A percentile compares a stretch with the other conserved stretches of the same genome.
phyloP scores from a whole-genome alignment of 1,140 invertebrate species.

The Sitophilus oryzae region DNA sequence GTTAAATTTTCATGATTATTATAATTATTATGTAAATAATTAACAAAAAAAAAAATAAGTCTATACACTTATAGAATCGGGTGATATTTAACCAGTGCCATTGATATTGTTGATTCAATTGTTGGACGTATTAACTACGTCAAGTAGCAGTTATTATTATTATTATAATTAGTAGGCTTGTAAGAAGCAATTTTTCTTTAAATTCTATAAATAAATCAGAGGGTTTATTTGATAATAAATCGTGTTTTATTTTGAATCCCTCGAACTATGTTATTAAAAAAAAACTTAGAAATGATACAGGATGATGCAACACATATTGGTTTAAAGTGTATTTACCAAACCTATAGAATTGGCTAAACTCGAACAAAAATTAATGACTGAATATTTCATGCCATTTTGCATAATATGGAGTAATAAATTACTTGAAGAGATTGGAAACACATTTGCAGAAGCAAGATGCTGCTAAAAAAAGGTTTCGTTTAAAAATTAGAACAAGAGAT shows the following conservation, averaged over 20 bases:
- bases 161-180: slow-evolving; percentile 42
- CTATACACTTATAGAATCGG: slow-evolving; percentile 45
- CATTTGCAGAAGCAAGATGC: too few relatives aligned
- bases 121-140: slow-evolving; percentile 41
- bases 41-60: slow-evolving; percentile 37
- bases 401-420: neutral
- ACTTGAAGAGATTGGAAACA: neutral
- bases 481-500: too few relatives aligned
- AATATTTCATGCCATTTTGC: too few relatives aligned
- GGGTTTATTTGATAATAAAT: slow-evolving; percentile 40
- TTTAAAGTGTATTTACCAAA: too few relatives aligned
- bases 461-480: too few relatives aligned
- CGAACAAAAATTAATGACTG: too few relatives aligned
- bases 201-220: slow-evolving; percentile 45
- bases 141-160: slow-evolving; percentile 42
- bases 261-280: too few relatives aligned
- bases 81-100: slow-evolving; percentile 48
- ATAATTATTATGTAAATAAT: slow-evolving; percentile 34
- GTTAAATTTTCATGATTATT: slow-evolving; percentile 20
- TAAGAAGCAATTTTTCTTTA: slow-evolving; percentile 41
- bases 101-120: slow-evolving; percentile 47
- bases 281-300: too few relatives aligned
- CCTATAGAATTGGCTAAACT: too few relatives aligned
- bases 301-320: too few relatives aligned
- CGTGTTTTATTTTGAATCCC: slow-evolving; percentile 11